Conservation (phyloP, 30 jellyfish, hydroid and myxozoan species). For the Morbakka virulenta region DNA sequence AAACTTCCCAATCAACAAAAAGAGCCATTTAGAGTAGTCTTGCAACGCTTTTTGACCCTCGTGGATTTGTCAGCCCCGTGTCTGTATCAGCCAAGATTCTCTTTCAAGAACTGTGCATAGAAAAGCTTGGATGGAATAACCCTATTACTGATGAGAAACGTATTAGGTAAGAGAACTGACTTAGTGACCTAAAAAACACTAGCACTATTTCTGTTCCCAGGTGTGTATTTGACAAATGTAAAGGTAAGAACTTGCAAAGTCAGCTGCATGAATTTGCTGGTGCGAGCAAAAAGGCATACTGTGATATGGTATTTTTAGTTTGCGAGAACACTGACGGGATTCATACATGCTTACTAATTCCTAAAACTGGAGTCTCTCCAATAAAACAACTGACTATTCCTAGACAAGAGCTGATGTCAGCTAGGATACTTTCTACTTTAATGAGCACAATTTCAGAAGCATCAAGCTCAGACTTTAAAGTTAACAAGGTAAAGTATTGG, state of each 20-base stretch:
- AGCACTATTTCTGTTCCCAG: too few species aligned
- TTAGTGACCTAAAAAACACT: neutral
- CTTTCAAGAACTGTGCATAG: too few species aligned
- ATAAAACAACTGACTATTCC: conserved; percentile 36
- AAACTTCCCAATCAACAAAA: too few species aligned
- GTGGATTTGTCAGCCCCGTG: neutral
- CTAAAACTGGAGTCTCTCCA: conserved; percentile 49
- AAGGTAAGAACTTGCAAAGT: too few species aligned
- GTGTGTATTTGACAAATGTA: too few species aligned
- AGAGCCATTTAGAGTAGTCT: too few species aligned
- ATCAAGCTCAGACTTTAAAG: conserved; percentile 4
- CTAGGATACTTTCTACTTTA: conserved; percentile 25
- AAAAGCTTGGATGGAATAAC: too few species aligned
- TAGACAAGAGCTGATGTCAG: conserved; percentile 53
- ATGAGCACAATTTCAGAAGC: conserved; percentile 39
- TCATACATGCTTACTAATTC: conserved; percentile 2
- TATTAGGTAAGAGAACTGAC: conserved; percentile 4
- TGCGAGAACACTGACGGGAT: neutral
- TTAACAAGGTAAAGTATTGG: conserved; percentile 32
- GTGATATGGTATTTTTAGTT: conserved; percentile 10
- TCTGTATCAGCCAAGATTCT: neutral
- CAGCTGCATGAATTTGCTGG: too few species aligned
- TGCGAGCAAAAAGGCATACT: neutral
- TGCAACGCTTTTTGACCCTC: conserved; percentile 1
- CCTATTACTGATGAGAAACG: neutral